These are phyloP conservation scores for Autographa gamma DNA, from an alignment of 2,888 invertebrate genomes.

Conservation along the genomic window DNA sequence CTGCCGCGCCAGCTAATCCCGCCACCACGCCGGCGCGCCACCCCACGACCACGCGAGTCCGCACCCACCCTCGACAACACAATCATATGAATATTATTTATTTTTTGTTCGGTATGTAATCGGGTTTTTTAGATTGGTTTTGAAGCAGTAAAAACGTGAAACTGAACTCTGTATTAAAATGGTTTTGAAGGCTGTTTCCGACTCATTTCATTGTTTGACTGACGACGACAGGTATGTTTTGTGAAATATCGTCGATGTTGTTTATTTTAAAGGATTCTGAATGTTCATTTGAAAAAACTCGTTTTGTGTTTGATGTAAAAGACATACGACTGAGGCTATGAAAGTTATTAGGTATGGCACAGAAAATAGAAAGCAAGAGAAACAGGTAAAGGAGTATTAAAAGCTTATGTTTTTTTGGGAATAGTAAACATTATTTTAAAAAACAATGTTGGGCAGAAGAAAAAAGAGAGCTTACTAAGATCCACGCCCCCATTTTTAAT, in stretches of 20 bases:
- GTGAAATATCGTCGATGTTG: slow-evolving; percentile 1
- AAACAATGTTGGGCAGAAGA: no score
- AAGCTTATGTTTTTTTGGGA: no score
- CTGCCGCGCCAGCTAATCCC: slow-evolving; percentile 47
- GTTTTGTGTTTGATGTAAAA: not conserved
- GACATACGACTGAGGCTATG: no score
- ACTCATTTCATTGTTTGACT: slow-evolving; percentile 4
- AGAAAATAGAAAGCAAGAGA: not conserved
- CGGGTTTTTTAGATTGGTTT: not conserved
- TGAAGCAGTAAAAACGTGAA: slow-evolving; percentile 18
- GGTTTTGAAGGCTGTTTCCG: slow-evolving; percentile 5
- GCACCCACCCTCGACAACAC: not conserved
- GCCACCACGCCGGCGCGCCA: not conserved
- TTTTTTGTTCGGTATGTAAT: slow-evolving; percentile 1
- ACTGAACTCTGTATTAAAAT: slow-evolving; percentile 13
- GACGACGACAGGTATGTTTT: not conserved
- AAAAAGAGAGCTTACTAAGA: no score
- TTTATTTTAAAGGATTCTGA: not conserved
- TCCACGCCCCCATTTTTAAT: no score
- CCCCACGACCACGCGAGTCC: slow-evolving; percentile 23
- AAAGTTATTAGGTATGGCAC: not conserved
- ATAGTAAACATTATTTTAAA: no score
- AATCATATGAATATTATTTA: slow-evolving; percentile 23
- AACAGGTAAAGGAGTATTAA: no score
- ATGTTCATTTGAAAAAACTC: not conserved